Evolutionary conservation across 2,113 vertebrate genomes (phyloP).

Genomic region (Cebus imitator): DNA sequence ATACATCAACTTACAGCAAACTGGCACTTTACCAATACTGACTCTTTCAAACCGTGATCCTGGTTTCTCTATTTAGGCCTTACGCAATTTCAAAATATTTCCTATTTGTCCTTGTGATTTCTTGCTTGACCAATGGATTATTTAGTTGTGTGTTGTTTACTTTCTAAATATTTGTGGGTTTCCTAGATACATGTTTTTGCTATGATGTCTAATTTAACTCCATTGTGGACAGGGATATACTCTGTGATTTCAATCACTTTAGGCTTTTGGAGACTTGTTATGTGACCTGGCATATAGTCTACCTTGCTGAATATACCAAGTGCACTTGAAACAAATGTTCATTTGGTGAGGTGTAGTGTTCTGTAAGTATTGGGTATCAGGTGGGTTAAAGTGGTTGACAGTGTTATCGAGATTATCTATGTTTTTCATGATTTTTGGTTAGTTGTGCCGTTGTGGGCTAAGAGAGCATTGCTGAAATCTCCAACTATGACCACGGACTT

Average conservation of each 20-base stretch:
- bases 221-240: not conserved
- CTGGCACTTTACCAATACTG: not conserved
- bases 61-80: not conserved
- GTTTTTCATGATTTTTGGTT: not conserved
- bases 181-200: not conserved
- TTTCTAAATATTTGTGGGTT: not conserved
- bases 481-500: not conserved
- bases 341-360: not conserved
- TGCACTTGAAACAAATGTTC: not conserved
- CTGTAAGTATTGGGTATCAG: not conserved
- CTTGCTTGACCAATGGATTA: not conserved
- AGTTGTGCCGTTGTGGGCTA: not conserved
- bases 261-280: not conserved
- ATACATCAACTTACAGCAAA: not conserved
- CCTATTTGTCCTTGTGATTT: not conserved
- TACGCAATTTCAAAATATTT: not conserved
- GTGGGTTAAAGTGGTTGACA: fast-evolving
- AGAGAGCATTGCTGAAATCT: not conserved
- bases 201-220: not conserved
- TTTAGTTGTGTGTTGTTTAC: not conserved
- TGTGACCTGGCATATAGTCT: not conserved
- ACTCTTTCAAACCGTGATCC: not conserved
- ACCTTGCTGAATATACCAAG: not conserved
- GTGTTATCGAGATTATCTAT: not conserved
- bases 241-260: not conserved